A percentile compares a stretch with the other conserved stretches of the same genome.
These are phyloP conservation scores for Drosophila nigrodunni DNA, from an alignment of 1,140 invertebrate genomes.

Conservation along the genomic window DNA sequence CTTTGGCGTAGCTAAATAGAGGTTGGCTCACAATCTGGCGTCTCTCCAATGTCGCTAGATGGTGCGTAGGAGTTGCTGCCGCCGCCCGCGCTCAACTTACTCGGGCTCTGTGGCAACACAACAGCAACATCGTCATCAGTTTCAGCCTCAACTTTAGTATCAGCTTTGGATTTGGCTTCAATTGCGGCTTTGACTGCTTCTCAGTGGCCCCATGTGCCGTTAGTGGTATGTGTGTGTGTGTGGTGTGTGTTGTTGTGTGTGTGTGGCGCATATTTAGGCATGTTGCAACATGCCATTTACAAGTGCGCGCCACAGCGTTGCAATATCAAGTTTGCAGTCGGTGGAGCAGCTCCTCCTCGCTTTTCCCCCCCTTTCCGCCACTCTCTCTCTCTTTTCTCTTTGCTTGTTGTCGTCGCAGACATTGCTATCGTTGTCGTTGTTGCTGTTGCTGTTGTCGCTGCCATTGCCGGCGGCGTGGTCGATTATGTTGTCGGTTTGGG, in stretches of 20 bases:
- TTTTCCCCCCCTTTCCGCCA: too few species aligned
- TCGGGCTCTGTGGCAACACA: not conserved
- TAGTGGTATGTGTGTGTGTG: constrained; percentile 23
- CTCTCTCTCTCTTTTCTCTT: constrained; percentile 6
- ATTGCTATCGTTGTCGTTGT: constrained; percentile 24
- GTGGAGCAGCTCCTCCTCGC: constrained; percentile 2
- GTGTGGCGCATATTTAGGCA: constrained; percentile 80
- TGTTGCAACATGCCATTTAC: constrained; percentile 83
- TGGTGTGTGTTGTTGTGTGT: constrained; percentile 36
- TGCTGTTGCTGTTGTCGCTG: constrained; percentile 26
- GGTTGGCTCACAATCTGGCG: constrained; percentile 70
- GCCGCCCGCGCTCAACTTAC: constrained; percentile 44
- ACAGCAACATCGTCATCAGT: not conserved
- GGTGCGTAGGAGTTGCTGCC: constrained; percentile 51
- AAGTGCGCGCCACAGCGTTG: constrained; percentile 67
- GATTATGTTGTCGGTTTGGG: constrained; percentile 80
- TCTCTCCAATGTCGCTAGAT: constrained; percentile 44
- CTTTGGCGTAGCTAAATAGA: constrained; percentile 79
- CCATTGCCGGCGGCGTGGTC: constrained; percentile 73
- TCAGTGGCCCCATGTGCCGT: constrained; percentile 52
- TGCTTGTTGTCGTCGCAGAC: constrained; percentile 29
- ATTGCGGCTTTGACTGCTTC: constrained; percentile 11
- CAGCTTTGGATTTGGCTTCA: not conserved
- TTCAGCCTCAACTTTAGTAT: constrained; percentile 9
- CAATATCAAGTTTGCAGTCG: constrained; percentile 51